phyloP scores from a whole-genome alignment of 2,113 vertebrate genomes.

The Eurypyga helias region DNA sequence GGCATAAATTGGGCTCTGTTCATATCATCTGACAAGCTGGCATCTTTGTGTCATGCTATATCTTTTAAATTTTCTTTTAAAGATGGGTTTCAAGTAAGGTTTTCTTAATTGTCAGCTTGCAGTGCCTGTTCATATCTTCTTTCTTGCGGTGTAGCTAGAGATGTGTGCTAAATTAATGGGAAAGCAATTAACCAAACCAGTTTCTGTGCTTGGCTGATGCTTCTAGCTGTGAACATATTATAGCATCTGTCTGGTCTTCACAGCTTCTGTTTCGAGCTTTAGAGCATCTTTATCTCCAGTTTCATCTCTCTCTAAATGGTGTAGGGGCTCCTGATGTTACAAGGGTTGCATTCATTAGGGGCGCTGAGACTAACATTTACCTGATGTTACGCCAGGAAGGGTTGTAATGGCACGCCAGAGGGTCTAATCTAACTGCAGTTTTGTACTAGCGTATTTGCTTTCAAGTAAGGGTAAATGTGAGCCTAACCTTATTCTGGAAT shows the following conservation, averaged over 20 bases:
- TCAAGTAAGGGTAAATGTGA: background rate
- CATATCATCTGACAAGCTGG: background rate
- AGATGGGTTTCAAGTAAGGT: background rate
- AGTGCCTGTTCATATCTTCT: background rate
- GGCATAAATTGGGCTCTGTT: background rate
- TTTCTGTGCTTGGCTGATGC: background rate
- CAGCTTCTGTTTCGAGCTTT: conserved; percentile 2
- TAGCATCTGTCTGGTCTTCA: background rate
- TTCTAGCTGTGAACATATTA: background rate
- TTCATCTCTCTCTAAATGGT: no score
- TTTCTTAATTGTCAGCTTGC: background rate
- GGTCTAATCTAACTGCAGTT: background rate
- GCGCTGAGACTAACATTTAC: background rate
- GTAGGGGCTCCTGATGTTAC: background rate
- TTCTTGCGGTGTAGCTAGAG: background rate
- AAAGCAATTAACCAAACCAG: background rate
- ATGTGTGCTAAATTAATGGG: conserved; percentile 12
- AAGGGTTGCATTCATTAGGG: background rate
- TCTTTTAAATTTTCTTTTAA: background rate
- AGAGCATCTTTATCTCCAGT: no score
- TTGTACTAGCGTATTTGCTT: background rate
- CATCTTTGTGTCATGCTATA: background rate
- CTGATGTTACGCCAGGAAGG: background rate
- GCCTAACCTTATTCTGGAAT: background rate
- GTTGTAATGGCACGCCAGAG: background rate